Evolutionary conservation across 30 jellyfish, hydroid and myxozoan genomes (phyloP), one percentile per base, ranked within the genome.

Genomic region (Rhopilema esculentum): DNA sequence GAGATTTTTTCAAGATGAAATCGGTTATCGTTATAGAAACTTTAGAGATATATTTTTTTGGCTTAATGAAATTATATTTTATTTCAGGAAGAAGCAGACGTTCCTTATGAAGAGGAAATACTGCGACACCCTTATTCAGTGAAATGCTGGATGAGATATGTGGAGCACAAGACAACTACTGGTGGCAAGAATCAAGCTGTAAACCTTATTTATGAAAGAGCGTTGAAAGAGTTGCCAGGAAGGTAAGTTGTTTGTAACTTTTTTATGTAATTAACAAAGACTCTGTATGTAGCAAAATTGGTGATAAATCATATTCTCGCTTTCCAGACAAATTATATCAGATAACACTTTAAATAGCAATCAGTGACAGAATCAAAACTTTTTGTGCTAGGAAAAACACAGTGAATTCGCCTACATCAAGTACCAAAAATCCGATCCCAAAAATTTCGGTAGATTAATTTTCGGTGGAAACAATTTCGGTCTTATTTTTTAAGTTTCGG

Each of bases 61-160:
- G 57, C 57, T n/a, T n/a, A n/a, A n/a, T n/a, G 57, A 2, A 6
- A 2, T 40, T 40, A 2, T 40, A 26, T 57, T 49, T 51, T 65
- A 15, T 90, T 75, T 18, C 66, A 93, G 98, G 99, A 95, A 57
- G 99, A 95, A 57, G 91, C 93, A 6, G 98, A 95, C 72, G 50
- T 95, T 24, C 98, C 99, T 20, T 95, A 90, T 69, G 99, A 95
- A 69, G 99, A 95, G 68, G 99, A 95, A 85, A 90, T 95, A 40
- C 79, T 95, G 57, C 85, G 99, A 64, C 99, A 95, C 73, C 98
- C 99, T 0, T 95, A 85, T 75, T 85, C 97, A 23, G 98, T 95
- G 84, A 88, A 88, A 71, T 90, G 99, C 68, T 95, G 99, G 99
- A 84, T 88, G 97, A 70, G 99, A 67, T 95, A 95, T 69, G 84